phyloP scores from a whole-genome alignment of 23 tunicate genomes.

The Botrylloides violaceus region DNA sequence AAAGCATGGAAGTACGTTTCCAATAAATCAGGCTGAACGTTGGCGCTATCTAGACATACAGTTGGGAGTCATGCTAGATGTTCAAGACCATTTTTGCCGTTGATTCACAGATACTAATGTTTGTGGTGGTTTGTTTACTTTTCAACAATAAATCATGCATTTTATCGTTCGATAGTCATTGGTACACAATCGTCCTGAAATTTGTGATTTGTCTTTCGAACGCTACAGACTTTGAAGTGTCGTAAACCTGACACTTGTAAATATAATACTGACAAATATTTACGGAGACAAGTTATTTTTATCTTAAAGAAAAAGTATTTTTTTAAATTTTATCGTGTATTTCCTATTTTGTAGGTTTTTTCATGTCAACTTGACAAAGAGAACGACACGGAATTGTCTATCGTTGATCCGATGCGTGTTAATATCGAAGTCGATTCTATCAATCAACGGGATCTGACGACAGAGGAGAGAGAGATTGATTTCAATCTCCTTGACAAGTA shows the following conservation, averaged over 20 bases:
- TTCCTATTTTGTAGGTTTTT: slow-evolving; percentile 62
- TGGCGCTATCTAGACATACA: too few relatives aligned
- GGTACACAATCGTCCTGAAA: too few relatives aligned
- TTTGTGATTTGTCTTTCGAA: too few relatives aligned
- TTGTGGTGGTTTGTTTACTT: too few relatives aligned
- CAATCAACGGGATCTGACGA: slow-evolving; percentile 38
- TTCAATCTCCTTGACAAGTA: slow-evolving; percentile 50
- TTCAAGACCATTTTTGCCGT: too few relatives aligned
- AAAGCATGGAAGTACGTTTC: slow-evolving; percentile 59
- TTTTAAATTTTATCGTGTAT: neutral
- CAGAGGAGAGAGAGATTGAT: slow-evolving; percentile 21
- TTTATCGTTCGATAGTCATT: too few relatives aligned
- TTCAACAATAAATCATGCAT: too few relatives aligned
- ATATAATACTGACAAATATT: neutral
- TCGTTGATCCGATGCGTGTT: slow-evolving; percentile 84
- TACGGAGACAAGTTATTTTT: neutral
- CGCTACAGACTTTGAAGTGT: too few relatives aligned
- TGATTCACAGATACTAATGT: too few relatives aligned
- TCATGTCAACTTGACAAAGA: slow-evolving; percentile 83
- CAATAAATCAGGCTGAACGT: too few relatives aligned
- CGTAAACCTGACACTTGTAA: too few relatives aligned
- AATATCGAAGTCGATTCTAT: slow-evolving; percentile 65
- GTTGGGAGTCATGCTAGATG: too few relatives aligned
- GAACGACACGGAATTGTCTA: slow-evolving; percentile 84
- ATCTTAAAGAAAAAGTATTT: neutral